Base-by-base conservation (phyloP, 2,888 invertebrate species). In the Rhodophaea formosa region DNA sequence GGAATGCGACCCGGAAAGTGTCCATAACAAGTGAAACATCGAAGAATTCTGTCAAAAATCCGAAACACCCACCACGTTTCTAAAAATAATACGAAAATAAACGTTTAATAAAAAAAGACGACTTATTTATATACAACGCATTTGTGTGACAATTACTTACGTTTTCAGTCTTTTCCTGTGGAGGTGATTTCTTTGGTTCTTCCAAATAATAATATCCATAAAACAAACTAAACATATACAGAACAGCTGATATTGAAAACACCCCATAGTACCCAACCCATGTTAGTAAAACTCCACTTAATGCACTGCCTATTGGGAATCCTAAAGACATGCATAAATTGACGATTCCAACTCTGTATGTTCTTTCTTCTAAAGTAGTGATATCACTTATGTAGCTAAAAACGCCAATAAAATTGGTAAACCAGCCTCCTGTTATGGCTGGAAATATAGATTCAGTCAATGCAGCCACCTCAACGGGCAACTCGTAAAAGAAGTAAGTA, bases 361-460 rank as follows among this genome's bases (percentile, higher is more conserved):
- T 97, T 66, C 97, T 92, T 54, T 95, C 95, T 75, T 97, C 95
- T 55, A 94, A 93, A 0, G 95, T 94, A 1, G 97, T 97, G 12
- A 97, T 95, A 74, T 97, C 97, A 43, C 95, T 95, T 53, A 97
- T 95, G 78, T 97, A 97, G 82, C 96, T 96, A 84, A 97, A 96
- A 55, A 97, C 94, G 12, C 96, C 96, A 92, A 97, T 95, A 70
- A 96, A 94, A 93, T 96, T 96, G 14, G 96, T 96, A 77, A 96
- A 96, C 96, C 96, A 96, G 5, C 96, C 96, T 8, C 96, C 95
- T 0, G 96, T 96, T 1, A 96, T 82, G 0, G 96, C 96, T 0
- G 96, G 96, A 77, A 96, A 96, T 59, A 96, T 87, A 0, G 95
- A 94, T 77, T 96, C 96, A 0, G 95, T 94, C 2, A 96, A 86